Evolutionary conservation across 2,888 invertebrate genomes (phyloP).

Genomic region (Ophion slaviceki): DNA sequence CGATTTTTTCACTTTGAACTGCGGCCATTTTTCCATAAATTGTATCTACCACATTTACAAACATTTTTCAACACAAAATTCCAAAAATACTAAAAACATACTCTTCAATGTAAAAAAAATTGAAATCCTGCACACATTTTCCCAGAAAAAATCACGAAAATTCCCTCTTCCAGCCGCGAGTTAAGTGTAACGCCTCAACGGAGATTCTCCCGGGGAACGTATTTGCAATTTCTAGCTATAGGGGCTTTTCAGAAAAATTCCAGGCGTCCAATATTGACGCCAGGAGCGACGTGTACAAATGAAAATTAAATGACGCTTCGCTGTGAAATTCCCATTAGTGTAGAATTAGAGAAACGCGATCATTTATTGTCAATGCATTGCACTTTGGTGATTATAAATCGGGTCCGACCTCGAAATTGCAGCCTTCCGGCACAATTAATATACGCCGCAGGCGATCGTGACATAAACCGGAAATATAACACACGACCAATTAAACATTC

Average conservation of each 20-base stretch:
- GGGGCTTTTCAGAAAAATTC: not conserved
- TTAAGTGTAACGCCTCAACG: not conserved
- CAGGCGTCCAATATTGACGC: too few species aligned
- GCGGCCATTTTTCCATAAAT: too few species aligned
- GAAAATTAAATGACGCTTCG: not conserved
- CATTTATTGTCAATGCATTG: conserved; percentile 36
- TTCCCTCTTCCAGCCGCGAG: too few species aligned
- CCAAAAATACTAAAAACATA: too few species aligned
- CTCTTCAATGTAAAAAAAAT: too few species aligned
- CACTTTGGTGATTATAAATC: conserved; percentile 10
- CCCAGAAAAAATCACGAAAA: too few species aligned
- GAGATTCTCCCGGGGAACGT: not conserved
- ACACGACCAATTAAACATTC: conserved; percentile 52
- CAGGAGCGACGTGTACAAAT: not conserved
- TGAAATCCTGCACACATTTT: too few species aligned
- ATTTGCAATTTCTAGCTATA: not conserved
- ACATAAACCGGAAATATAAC: conserved; percentile 52
- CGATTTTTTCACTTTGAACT: too few species aligned
- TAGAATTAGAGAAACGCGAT: not conserved
- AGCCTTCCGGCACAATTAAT: conserved; percentile 51
- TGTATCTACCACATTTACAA: too few species aligned
- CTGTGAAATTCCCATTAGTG: conserved; percentile 8
- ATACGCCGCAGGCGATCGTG: conserved; percentile 44
- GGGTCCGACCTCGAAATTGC: conserved; percentile 37
- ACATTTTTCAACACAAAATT: too few species aligned